Percentiles rank a stretch among this genome's conserved stretches.
Conservation (phyloP, 2,113 vertebrate species). For the Eretmochelys imbricata region DNA sequence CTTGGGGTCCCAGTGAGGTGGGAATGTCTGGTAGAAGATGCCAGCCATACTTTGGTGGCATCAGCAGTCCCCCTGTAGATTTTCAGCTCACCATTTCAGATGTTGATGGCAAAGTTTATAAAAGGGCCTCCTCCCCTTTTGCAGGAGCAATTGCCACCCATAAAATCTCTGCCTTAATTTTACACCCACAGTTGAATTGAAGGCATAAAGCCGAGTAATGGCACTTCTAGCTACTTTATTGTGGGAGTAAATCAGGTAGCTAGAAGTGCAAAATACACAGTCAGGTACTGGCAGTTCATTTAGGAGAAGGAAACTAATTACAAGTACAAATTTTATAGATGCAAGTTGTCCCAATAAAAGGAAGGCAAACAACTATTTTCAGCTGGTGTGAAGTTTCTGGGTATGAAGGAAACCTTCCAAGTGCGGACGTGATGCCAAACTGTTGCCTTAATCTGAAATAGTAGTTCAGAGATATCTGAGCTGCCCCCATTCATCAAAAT, state of each 20-base stretch:
- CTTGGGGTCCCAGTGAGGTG: not conserved
- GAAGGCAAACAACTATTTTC: slow-evolving; percentile 38
- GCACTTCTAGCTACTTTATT: not conserved
- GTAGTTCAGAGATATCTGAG: slow-evolving; percentile 48
- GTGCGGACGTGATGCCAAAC: slow-evolving; percentile 1
- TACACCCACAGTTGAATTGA: slow-evolving; percentile 28
- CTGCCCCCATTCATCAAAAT: slow-evolving; percentile 60
- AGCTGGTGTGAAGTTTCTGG: not conserved
- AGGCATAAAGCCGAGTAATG: slow-evolving; percentile 22
- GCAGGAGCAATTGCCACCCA: slow-evolving; percentile 11
- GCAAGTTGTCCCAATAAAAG: not conserved
- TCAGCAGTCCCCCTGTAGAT: not conserved
- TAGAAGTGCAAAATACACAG: slow-evolving; percentile 15
- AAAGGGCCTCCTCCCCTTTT: slow-evolving; percentile 9
- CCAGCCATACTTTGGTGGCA: not conserved
- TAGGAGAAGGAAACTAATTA: not conserved
- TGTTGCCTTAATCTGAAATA: slow-evolving; percentile 10
- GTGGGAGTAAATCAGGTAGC: not conserved
- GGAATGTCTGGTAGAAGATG: slow-evolving; percentile 40
- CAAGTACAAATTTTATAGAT: slow-evolving; percentile 22
- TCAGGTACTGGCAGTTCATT: slow-evolving; percentile 13
- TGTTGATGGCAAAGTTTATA: not conserved
- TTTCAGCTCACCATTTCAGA: slow-evolving; percentile 17
- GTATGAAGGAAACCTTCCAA: slow-evolving; percentile 40
- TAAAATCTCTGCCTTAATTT: slow-evolving; percentile 50